These are phyloP conservation scores for Miniopterus natalensis DNA, from an alignment of 2,113 vertebrate species.

Conservation along the genomic window DNA sequence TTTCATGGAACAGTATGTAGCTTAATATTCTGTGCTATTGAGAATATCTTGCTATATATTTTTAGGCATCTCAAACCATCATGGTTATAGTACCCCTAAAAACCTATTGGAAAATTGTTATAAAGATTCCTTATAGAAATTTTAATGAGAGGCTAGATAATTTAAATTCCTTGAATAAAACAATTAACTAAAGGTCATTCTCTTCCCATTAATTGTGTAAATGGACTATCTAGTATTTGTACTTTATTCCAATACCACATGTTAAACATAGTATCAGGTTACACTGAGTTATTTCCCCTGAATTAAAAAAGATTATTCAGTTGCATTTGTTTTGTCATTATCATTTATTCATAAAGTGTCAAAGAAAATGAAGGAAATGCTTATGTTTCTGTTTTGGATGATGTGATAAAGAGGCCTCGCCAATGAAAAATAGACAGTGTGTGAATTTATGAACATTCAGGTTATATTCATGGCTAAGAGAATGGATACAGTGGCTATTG, in stretches of 20 bases:
- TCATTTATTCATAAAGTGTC: slow-evolving; percentile 37
- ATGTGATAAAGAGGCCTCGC: slow-evolving; percentile 39
- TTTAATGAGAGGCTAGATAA: slow-evolving; percentile 71
- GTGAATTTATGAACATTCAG: slow-evolving; percentile 81
- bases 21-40: slow-evolving; percentile 79
- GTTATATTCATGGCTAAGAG: slow-evolving; percentile 74
- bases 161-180: slow-evolving; percentile 57
- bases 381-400: slow-evolving; percentile 61
- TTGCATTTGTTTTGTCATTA: slow-evolving; percentile 13
- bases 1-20: slow-evolving; percentile 75
- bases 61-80: slow-evolving; percentile 71
- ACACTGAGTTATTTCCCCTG: background rate
- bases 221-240: background rate
- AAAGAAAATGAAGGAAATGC: slow-evolving; percentile 73
- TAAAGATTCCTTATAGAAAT: background rate
- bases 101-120: slow-evolving; percentile 75
- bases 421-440: slow-evolving; percentile 78
- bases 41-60: slow-evolving; percentile 76
- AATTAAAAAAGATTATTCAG: background rate
- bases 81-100: slow-evolving; percentile 68
- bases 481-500: slow-evolving; percentile 79
- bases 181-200: background rate
- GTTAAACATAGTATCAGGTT: background rate
- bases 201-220: background rate
- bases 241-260: background rate